phyloP scores from a whole-genome alignment of 2,888 invertebrate genomes.

The Mongoloraphidia duomilia region DNA sequence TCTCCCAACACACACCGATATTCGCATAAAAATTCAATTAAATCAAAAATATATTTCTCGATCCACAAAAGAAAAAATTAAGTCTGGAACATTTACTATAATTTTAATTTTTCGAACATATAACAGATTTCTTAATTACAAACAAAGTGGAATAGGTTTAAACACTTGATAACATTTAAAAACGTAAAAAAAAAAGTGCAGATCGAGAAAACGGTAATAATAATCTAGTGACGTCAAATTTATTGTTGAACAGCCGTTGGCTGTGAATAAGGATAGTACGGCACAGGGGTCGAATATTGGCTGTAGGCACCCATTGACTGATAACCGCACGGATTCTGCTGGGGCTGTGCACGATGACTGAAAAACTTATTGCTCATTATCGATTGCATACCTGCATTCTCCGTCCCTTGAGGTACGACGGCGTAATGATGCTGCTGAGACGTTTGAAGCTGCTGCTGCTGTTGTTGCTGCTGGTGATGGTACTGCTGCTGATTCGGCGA shows the following conservation, averaged over 20 bases:
- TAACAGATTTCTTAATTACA: too few species aligned
- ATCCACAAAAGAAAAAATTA: too few species aligned
- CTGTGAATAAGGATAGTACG: conserved; percentile 45
- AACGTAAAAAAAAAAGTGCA: too few species aligned
- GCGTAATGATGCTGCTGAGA: conserved; percentile 19
- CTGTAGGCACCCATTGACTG: conserved; percentile 50
- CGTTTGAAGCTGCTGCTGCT: conserved; percentile 21
- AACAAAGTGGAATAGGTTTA: too few species aligned
- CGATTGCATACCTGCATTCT: conserved; percentile 33
- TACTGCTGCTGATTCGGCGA: conserved; percentile 28
- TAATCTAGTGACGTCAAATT: conserved; percentile 16
- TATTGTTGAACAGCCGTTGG: conserved; percentile 61
- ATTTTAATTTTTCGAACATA: too few species aligned
- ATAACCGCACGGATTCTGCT: conserved; percentile 41
- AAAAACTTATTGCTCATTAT: conserved; percentile 58
- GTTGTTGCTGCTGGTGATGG: conserved; percentile 29
- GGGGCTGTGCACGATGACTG: conserved; percentile 41
- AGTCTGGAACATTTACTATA: too few species aligned
- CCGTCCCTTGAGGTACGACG: conserved; percentile 21
- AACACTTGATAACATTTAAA: too few species aligned
- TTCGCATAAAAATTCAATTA: too few species aligned
- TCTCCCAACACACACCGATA: too few species aligned
- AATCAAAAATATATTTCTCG: too few species aligned
- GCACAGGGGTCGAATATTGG: conserved; percentile 53
- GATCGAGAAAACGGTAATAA: too few species aligned